Evolutionary conservation across 2,888 invertebrate genomes (phyloP).

Genomic region (Eurois occulta): DNA sequence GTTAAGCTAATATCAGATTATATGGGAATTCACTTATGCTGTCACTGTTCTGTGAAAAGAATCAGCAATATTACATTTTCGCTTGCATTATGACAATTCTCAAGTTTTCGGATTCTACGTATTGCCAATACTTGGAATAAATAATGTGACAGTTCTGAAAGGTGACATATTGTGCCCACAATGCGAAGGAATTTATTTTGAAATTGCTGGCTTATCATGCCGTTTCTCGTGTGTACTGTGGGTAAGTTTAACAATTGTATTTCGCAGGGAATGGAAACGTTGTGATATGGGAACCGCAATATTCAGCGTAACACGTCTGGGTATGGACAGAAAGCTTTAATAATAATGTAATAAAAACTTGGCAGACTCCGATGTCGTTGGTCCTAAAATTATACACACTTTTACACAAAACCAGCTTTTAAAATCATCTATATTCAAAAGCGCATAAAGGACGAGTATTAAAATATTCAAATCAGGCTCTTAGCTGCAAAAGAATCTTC

Average conservation of each 20-base stretch:
- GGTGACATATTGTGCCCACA: not conserved
- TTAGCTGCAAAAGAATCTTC: conserved; percentile 14
- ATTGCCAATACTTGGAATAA: conserved; percentile 2
- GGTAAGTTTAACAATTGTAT: not conserved
- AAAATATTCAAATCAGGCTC: conserved; percentile 34
- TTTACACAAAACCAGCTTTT: conserved; percentile 14
- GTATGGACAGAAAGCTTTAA: not conserved
- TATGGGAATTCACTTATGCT: not conserved
- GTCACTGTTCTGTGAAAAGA: not conserved
- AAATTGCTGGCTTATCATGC: not conserved
- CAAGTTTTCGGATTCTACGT: not conserved
- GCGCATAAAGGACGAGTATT: conserved; percentile 10
- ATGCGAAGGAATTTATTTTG: not conserved
- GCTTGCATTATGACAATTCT: not conserved
- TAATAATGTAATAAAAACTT: conserved; percentile 41
- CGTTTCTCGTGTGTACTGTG: not conserved
- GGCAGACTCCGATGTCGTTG: conserved; percentile 9
- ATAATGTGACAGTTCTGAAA: not conserved
- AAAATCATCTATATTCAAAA: conserved; percentile 30
- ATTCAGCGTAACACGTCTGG: not conserved
- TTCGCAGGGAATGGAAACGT: not conserved
- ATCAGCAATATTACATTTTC: conserved; percentile 1
- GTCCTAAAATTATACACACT: conserved; percentile 2
- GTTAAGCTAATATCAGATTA: conserved; percentile 4
- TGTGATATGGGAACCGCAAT: not conserved